Percentiles rank a stretch among this genome's conserved stretches.
Evolutionary conservation across 2,888 invertebrate genomes (phyloP).

Genomic region (Drosophila lutescens): DNA sequence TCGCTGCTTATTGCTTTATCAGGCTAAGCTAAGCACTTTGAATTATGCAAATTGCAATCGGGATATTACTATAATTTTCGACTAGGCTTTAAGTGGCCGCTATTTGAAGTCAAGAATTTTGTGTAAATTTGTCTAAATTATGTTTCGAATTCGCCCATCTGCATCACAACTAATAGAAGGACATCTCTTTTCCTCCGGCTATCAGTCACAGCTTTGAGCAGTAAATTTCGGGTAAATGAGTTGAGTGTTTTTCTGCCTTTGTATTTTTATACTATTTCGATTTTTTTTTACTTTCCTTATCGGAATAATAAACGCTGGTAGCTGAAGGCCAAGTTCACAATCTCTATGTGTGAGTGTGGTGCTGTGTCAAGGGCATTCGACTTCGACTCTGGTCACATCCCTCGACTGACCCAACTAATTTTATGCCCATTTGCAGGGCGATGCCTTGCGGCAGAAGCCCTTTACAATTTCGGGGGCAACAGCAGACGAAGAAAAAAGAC

Average conservation of each 20-base stretch:
- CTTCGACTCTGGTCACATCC: constrained; percentile 66
- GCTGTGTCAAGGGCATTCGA: constrained; percentile 64
- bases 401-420: constrained; percentile 75
- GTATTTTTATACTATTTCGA: constrained; percentile 21
- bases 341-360: constrained; percentile 15
- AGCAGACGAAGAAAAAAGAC: constrained; percentile 19
- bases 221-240: constrained; percentile 68
- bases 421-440: constrained; percentile 73
- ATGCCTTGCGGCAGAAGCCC: constrained; percentile 39
- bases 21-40: neutral
- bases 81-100: constrained; percentile 17
- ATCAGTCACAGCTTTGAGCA: constrained; percentile 65
- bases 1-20: neutral
- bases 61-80: neutral
- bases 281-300: constrained; percentile 53
- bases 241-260: constrained; percentile 44
- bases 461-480: constrained; percentile 51
- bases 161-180: constrained; percentile 53
- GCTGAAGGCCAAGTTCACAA: constrained; percentile 72
- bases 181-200: constrained; percentile 42
- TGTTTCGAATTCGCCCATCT: constrained; percentile 46
- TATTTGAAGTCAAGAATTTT: constrained; percentile 33
- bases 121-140: constrained; percentile 65
- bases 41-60: constrained; percentile 23
- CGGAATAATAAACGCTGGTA: constrained; percentile 62